Base-by-base conservation (phyloP, 1,140 invertebrate species). In the Drosophila miranda region DNA sequence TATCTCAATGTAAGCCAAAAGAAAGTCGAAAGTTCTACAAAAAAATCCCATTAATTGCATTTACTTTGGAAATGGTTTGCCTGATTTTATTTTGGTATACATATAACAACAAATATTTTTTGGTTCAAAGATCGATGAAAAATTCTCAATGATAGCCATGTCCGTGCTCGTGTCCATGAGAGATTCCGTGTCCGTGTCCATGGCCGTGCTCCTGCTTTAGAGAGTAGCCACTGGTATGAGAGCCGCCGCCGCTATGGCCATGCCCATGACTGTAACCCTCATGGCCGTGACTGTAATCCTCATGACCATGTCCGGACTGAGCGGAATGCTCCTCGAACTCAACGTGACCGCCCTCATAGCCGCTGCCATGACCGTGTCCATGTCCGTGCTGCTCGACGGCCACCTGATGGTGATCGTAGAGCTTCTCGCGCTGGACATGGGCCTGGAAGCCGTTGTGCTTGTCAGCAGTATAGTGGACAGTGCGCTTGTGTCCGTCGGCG, bases 401-500 rank as follows among this genome's bases (percentile, higher is more conserved):
- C 16, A 71, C 77, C 54, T 92, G 71, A 54, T 80, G 75, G 28
- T 86, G 74, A 42, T 68, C 75, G 30, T 83, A 69, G n/a, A 92
- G 76, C 34, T 92, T 90, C 66, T 93, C 89, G 45, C 89, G 89
- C 13, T 77, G 69, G 16, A 91, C 91, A 8, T 84, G 68, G 7
- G 91, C 91, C 59, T 92, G 83, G 74, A 91, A 91, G 3, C 91
- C 91, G 67, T 80, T 90, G 74, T 90, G 78, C 57, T 86, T 83
- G 58, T 92, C 91, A 41, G 91, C 90, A 2, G 86, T 90, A 46
- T 92, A 92, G 55, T 92, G 91, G 14, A 92, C 91, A 49, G 81
- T 89, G 2, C 91, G 74, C 66, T 90, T 89, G 66, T 90, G 89
- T n/a, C 91, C 91, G 70, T 92, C 91, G 49, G 91, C 88, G 59